Evolutionary conservation across 1,140 invertebrate genomes (phyloP).

Genomic region (Halictus rubicundus): DNA sequence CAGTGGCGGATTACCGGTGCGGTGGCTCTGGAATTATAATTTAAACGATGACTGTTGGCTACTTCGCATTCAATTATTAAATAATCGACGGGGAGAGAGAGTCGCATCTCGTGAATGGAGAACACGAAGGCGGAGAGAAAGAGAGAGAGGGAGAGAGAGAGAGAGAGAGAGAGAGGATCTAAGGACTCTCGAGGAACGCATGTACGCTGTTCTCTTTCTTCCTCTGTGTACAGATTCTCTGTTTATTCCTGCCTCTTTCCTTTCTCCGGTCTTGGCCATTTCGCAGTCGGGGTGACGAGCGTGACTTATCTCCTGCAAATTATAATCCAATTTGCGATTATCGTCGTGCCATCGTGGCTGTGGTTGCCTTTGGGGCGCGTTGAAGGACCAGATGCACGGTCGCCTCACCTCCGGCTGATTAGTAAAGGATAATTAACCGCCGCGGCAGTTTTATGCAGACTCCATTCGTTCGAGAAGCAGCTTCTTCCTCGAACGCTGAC

Average conservation of each 20-base stretch:
- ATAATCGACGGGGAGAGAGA: constrained; percentile 74
- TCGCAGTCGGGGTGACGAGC: constrained; percentile 76
- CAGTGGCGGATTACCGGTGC: neutral
- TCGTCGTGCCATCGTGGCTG: constrained; percentile 66
- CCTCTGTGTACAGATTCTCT: constrained; percentile 29
- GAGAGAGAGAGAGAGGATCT: constrained; percentile 24
- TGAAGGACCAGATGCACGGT: constrained; percentile 51
- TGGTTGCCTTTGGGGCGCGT: constrained; percentile 52
- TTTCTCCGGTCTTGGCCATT: constrained; percentile 63
- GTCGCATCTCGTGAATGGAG: constrained; percentile 35
- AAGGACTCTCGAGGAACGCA: constrained; percentile 37
- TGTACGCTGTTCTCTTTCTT: constrained; percentile 7
- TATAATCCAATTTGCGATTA: constrained; percentile 81
- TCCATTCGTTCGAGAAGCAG: constrained; percentile 7
- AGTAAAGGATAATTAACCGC: constrained; percentile 64
- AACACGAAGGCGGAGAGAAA: too few species aligned
- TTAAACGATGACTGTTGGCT: constrained; percentile 78
- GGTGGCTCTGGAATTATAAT: constrained; percentile 74
- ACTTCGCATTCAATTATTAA: constrained; percentile 79
- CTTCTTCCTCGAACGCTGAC: neutral
- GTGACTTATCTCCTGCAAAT: constrained; percentile 78
- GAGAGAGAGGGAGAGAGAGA: neutral
- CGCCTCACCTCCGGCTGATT: constrained; percentile 58
- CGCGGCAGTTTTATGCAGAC: constrained; percentile 42
- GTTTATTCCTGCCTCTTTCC: neutral